phyloP scores from a whole-genome alignment of 2,888 invertebrate genomes.

The Amphipyra berbera region DNA sequence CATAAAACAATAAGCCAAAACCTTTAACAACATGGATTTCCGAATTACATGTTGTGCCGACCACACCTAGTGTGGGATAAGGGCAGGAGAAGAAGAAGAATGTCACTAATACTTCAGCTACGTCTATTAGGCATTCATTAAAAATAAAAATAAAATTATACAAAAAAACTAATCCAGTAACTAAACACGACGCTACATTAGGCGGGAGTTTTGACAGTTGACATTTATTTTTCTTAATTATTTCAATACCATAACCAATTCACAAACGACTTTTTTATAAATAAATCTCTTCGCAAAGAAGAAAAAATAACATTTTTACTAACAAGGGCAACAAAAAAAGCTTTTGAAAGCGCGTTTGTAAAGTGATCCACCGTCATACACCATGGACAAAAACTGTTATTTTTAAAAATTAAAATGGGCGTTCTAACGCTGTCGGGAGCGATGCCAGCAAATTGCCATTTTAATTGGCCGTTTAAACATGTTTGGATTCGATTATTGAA shows the following conservation, averaged over 20 bases:
- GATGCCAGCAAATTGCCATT: slow-evolving; percentile 76
- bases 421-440: slow-evolving; percentile 72
- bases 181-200: neutral
- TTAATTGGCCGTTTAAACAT: slow-evolving; percentile 81
- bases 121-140: too few species aligned
- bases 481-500: slow-evolving; percentile 78
- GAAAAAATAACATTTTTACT: slow-evolving; percentile 24
- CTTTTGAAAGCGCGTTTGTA: slow-evolving; percentile 39
- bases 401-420: slow-evolving; percentile 75
- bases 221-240: slow-evolving; percentile 35
- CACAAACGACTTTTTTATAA: slow-evolving; percentile 31
- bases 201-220: slow-evolving; percentile 25
- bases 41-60: too few species aligned
- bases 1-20: too few species aligned
- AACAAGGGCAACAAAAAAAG: slow-evolving; percentile 36
- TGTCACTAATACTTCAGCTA: too few species aligned
- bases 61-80: too few species aligned
- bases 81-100: too few species aligned
- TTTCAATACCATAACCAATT: slow-evolving; percentile 35
- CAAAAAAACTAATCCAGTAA: neutral
- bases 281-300: slow-evolving; percentile 11
- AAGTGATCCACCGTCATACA: slow-evolving; percentile 54
- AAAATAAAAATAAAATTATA: too few species aligned
- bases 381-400: slow-evolving; percentile 74
- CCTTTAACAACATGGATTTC: too few species aligned